These are phyloP conservation scores for Rattus rattus DNA, from an alignment of 2,113 vertebrate species.

Conservation along the genomic window DNA sequence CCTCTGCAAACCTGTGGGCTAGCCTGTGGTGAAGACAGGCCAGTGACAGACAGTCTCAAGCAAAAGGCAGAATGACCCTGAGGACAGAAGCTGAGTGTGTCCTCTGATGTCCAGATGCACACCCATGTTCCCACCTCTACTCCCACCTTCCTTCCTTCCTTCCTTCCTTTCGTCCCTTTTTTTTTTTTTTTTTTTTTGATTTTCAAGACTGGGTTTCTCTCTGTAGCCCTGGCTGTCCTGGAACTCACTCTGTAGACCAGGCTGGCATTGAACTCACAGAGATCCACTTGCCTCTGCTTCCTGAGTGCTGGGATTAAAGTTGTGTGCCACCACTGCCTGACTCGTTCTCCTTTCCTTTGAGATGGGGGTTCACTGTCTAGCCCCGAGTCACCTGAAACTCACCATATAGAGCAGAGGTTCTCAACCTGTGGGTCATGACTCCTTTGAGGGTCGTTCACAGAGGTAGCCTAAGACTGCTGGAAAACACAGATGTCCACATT, in stretches of 20 bases:
- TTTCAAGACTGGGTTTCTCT: background rate
- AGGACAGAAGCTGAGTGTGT: background rate
- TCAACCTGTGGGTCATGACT: background rate
- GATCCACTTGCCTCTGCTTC: background rate
- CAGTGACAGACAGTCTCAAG: background rate
- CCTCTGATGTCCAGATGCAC: background rate
- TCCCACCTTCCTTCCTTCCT: no score
- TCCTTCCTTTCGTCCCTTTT: no score
- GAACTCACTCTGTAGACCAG: background rate
- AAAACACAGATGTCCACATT: background rate
- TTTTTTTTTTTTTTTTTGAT: background rate
- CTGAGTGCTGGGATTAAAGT: background rate
- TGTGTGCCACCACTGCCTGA: fast-evolving
- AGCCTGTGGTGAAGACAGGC: background rate
- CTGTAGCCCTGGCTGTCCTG: background rate
- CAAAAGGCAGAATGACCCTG: background rate
- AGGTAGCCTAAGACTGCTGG: background rate
- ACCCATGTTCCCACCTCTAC: background rate
- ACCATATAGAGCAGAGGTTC: background rate
- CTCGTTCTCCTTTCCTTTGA: no score
- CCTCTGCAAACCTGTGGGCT: background rate
- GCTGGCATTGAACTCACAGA: background rate
- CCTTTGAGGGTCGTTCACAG: background rate
- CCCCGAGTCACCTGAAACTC: background rate
- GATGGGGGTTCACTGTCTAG: background rate